Percentiles rank a stretch among this genome's conserved stretches.
Conservation (phyloP, 2,888 invertebrate genomes). For the Panzeria rudis region DNA sequence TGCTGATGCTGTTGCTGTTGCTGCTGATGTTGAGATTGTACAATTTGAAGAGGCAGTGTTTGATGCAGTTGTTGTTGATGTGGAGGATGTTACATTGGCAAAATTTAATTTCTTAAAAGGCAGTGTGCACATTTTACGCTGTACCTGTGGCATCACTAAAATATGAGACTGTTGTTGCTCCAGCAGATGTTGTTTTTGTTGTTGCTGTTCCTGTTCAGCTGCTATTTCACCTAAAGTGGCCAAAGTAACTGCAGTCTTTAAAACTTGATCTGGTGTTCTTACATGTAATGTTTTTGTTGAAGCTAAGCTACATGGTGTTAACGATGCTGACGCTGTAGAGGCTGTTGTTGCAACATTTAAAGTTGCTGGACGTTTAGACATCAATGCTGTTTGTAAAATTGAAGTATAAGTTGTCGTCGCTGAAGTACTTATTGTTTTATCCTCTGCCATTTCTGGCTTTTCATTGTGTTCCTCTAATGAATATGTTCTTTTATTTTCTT, state of each 20-base stretch:
- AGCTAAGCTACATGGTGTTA: slow-evolving; percentile 50
- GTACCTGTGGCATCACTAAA: slow-evolving; percentile 69
- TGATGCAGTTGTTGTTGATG: slow-evolving; percentile 58
- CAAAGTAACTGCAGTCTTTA: slow-evolving; percentile 80
- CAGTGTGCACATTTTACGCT: slow-evolving; percentile 69
- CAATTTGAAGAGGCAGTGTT: slow-evolving; percentile 71
- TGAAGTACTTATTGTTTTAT: slow-evolving; percentile 54
- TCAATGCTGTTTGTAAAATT: slow-evolving; percentile 82
- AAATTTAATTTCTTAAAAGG: slow-evolving; percentile 73
- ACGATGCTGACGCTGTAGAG: slow-evolving; percentile 64
- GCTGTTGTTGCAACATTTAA: slow-evolving; percentile 71
- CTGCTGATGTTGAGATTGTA: slow-evolving; percentile 41
- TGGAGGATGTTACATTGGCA: slow-evolving; percentile 60
- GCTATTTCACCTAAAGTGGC: slow-evolving; percentile 80
- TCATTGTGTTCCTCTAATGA: slow-evolving; percentile 31
- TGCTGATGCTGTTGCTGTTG: slow-evolving; percentile 34
- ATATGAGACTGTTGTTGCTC: slow-evolving; percentile 74
- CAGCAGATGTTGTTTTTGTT: slow-evolving; percentile 74
- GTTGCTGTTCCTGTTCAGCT: slow-evolving; percentile 78
- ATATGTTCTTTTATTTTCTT: slow-evolving; percentile 68
- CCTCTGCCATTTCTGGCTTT: slow-evolving; percentile 40
- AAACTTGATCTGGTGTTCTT: slow-evolving; percentile 78
- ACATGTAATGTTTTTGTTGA: slow-evolving; percentile 74
- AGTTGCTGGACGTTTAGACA: slow-evolving; percentile 80
- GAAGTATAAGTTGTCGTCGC: slow-evolving; percentile 78